Conservation (phyloP, 2,888 invertebrate genomes). For the Ornithoptera priamus region DNA sequence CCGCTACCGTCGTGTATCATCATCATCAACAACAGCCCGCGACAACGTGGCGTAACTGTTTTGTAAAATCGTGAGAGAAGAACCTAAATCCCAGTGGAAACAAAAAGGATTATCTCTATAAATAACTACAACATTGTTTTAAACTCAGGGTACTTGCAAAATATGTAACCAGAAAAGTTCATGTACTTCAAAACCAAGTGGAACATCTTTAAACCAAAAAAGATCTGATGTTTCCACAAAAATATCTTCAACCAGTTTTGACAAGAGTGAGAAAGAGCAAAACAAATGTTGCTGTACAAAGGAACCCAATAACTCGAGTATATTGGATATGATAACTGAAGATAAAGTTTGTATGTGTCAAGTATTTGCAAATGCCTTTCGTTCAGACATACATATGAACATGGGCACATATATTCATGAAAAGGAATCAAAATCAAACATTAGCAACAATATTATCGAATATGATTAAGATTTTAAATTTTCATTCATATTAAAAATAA, state of each 20-base stretch:
- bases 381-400: constrained; percentile 44
- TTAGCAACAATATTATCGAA: not conserved
- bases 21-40: too few relatives aligned
- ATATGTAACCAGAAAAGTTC: constrained; percentile 44
- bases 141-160: constrained; percentile 30
- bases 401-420: constrained; percentile 35
- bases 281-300: constrained; percentile 17
- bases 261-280: constrained; percentile 19
- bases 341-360: constrained; percentile 48
- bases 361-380: constrained; percentile 46
- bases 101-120: not conserved
- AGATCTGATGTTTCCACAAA: constrained; percentile 36
- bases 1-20: too few relatives aligned
- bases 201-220: constrained; percentile 40
- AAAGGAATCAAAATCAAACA: not conserved
- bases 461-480: constrained; percentile 1
- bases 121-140: constrained; percentile 34
- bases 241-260: constrained; percentile 33
- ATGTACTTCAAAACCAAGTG: constrained; percentile 35
- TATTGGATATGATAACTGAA: constrained; percentile 41
- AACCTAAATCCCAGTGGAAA: too few relatives aligned
- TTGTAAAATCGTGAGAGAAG: too few relatives aligned
- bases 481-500: not conserved
- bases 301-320: constrained; percentile 30
- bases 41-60: too few relatives aligned